Evolutionary conservation across 2,888 invertebrate species (phyloP).

Genomic region (Melieria crassipennis): DNA sequence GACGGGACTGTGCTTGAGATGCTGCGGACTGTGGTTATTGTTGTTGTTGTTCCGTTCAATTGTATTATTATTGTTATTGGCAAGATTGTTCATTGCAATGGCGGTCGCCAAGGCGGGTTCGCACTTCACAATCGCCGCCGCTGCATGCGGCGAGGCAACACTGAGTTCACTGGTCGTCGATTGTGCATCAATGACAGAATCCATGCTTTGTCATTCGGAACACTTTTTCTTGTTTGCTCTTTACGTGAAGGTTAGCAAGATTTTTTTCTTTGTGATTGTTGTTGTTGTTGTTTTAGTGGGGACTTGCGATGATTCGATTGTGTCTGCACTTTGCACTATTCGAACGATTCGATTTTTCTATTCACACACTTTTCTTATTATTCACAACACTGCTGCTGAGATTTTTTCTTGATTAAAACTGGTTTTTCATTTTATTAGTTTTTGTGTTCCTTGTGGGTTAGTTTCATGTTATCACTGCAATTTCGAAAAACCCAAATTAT

Average conservation of each 20-base stretch:
- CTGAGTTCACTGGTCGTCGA: conserved; percentile 69
- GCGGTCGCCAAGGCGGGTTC: conserved; percentile 47
- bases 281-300: background rate
- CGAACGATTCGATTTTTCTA: no score
- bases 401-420: no score
- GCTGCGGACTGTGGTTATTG: conserved; percentile 42
- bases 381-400: no score
- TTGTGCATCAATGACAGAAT: conserved; percentile 70
- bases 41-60: conserved; percentile 39
- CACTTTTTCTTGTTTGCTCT: background rate
- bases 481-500: no score
- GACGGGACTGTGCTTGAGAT: conserved; percentile 43
- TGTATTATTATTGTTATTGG: conserved; percentile 45
- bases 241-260: conserved; percentile 9
- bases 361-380: no score
- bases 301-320: background rate
- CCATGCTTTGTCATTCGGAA: conserved; percentile 63
- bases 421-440: no score
- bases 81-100: conserved; percentile 49
- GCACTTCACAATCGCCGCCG: conserved; percentile 52
- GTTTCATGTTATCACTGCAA: no score
- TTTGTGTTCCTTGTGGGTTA: no score
- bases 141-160: conserved; percentile 65
- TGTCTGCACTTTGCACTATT: no score
- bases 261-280: conserved; percentile 30